A percentile compares a stretch with the other conserved stretches of the same genome.
phyloP scores from a whole-genome alignment of 2,888 invertebrate species.

The Lissocephala sabroskyi region DNA sequence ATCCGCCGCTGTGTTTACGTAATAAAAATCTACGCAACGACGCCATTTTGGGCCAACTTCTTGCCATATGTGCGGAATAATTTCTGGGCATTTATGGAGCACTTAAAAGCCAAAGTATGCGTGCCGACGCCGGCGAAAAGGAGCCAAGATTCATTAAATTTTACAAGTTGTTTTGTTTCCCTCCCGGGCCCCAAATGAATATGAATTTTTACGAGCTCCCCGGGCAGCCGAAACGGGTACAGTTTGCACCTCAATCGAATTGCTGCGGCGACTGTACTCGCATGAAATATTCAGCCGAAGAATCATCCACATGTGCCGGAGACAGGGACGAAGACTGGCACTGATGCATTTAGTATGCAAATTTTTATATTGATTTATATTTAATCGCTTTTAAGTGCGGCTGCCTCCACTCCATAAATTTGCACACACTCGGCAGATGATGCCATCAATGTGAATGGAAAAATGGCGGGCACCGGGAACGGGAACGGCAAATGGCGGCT shows the following conservation, averaged over 20 bases:
- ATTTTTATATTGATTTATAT: constrained; percentile 62
- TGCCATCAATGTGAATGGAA: constrained; percentile 41
- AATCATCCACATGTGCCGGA: background rate
- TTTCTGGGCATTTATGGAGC: constrained; percentile 24
- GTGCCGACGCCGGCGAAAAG: background rate
- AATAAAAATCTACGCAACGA: constrained; percentile 19
- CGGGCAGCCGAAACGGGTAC: too few species aligned
- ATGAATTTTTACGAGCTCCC: too few species aligned
- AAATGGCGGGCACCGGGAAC: too few species aligned
- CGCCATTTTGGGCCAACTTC: constrained; percentile 2
- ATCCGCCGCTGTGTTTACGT: constrained; percentile 20
- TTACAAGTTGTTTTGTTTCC: background rate
- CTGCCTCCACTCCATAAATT: constrained; percentile 30
- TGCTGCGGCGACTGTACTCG: too few species aligned
- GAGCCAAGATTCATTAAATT: constrained; percentile 15
- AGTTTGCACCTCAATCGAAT: too few species aligned
- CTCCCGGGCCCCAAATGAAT: too few species aligned
- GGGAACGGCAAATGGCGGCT: background rate
- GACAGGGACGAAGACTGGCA: too few species aligned
- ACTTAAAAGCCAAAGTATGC: constrained; percentile 24
- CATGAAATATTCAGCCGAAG: too few species aligned
- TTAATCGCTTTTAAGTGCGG: constrained; percentile 61
- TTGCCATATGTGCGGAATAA: constrained; percentile 9
- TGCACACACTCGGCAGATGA: constrained; percentile 41
- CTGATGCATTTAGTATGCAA: constrained; percentile 47